Conservation (phyloP, 2,113 vertebrate genomes). For the Vulpes vulpes region DNA sequence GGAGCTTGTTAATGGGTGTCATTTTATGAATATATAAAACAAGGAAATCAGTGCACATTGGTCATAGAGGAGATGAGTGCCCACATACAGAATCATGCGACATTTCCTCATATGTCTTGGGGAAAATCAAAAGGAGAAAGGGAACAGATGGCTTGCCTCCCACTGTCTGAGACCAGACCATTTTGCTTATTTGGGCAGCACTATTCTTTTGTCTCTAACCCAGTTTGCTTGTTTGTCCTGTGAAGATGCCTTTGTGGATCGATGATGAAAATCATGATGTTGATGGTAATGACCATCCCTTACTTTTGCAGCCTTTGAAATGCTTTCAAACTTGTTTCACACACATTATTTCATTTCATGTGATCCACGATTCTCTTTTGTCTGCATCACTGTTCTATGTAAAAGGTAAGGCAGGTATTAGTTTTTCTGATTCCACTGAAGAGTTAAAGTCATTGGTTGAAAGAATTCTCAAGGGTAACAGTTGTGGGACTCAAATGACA, state of each 20-base stretch:
- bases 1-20: slow-evolving; percentile 48
- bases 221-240: slow-evolving; percentile 52
- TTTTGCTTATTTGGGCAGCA: slow-evolving; percentile 40
- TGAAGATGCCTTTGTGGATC: slow-evolving; percentile 22
- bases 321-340: slow-evolving; percentile 29
- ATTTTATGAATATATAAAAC: slow-evolving; percentile 62
- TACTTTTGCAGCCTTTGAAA: slow-evolving; percentile 41
- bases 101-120: slow-evolving; percentile 54
- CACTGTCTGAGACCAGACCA: slow-evolving; percentile 47
- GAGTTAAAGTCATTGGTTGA: neutral
- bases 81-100: neutral
- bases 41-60: slow-evolving; percentile 26
- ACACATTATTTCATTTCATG: slow-evolving; percentile 23
- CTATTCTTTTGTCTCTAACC: slow-evolving; percentile 34
- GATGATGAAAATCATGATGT: neutral
- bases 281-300: slow-evolving; percentile 29
- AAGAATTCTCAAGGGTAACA: neutral
- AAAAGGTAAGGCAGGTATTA: neutral
- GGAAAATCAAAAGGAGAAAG: slow-evolving; percentile 67
- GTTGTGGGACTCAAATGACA: neutral
- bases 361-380: slow-evolving; percentile 9
- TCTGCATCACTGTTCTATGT: neutral
- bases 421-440: slow-evolving; percentile 24
- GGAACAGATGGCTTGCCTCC: slow-evolving; percentile 55
- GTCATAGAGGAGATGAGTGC: slow-evolving; percentile 27